Conservation (phyloP, 64 coral and sea anemone species). For the Anthopleura sola region DNA sequence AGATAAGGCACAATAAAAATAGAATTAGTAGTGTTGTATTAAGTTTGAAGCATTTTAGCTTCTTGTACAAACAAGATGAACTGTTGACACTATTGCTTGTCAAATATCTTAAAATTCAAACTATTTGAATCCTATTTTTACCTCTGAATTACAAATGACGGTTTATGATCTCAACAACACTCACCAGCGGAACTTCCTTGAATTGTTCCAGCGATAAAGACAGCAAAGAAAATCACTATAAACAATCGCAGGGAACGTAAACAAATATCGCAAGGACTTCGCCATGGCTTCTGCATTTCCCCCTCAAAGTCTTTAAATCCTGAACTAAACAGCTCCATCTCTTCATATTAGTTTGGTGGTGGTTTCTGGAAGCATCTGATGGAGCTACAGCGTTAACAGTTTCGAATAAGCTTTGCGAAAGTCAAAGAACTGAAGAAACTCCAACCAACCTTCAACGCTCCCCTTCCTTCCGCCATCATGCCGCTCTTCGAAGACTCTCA, state of each 20-base stretch:
- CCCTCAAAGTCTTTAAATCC: background rate
- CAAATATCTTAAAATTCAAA: background rate
- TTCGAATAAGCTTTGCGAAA: background rate
- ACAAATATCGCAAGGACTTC: background rate
- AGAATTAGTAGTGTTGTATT: background rate
- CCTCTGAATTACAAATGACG: background rate
- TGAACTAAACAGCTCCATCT: background rate
- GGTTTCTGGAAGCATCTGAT: background rate
- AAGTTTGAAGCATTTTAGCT: background rate
- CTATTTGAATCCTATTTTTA: background rate
- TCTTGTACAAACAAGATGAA: background rate
- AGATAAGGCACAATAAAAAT: background rate
- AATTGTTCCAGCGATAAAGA: background rate
- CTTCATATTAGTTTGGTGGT: background rate
- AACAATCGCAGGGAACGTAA: background rate
- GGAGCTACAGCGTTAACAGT: background rate
- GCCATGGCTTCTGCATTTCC: background rate
- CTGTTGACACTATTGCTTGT: background rate
- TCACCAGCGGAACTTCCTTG: background rate
- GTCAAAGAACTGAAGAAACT: background rate
- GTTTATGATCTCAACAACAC: background rate
- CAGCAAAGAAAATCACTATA: background rate
- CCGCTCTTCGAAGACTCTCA: background rate
- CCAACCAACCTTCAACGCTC: background rate
- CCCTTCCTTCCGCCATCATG: constrained; percentile 20